These are phyloP conservation scores for Epinephelus coioides DNA, from an alignment of 2,797 vertebrate species.

Conservation along the genomic window DNA sequence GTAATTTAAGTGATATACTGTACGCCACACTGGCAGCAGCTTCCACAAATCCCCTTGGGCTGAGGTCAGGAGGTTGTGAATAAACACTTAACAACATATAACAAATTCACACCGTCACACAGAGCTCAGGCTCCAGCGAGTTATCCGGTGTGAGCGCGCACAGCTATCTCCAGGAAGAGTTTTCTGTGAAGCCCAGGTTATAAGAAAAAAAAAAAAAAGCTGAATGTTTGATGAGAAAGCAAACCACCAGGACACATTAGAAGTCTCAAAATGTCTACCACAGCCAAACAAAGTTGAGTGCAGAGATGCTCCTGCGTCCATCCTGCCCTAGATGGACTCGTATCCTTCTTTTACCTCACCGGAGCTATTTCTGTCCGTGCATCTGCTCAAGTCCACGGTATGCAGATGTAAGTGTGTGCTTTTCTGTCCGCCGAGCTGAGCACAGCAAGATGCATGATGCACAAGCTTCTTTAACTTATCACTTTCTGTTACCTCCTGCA, in stretches of 20 bases:
- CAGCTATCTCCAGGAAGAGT: background rate
- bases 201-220: slow-evolving; percentile 22
- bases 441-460: slow-evolving; percentile 33
- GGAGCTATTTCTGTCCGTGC: slow-evolving; percentile 65
- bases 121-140: slow-evolving; percentile 20
- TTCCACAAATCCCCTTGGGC: slow-evolving; percentile 41
- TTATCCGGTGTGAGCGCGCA: slow-evolving; percentile 3
- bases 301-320: slow-evolving; percentile 30
- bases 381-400: slow-evolving; percentile 53
- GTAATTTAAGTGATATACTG: slow-evolving; percentile 29
- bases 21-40: slow-evolving; percentile 1
- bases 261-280: slow-evolving; percentile 47
- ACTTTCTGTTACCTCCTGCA: slow-evolving; percentile 20
- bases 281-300: slow-evolving; percentile 51
- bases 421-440: slow-evolving; percentile 38
- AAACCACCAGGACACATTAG: slow-evolving; percentile 53
- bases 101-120: slow-evolving; percentile 27
- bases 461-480: slow-evolving; percentile 33
- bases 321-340: slow-evolving; percentile 55
- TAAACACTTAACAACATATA: slow-evolving; percentile 42
- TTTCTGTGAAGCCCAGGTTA: slow-evolving; percentile 43
- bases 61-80: slow-evolving; percentile 37
- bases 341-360: slow-evolving; percentile 41
- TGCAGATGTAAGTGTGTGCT: slow-evolving; percentile 48
- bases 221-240: slow-evolving; percentile 67